Percentiles rank a stretch among this genome's conserved stretches.
Conservation (phyloP, 2,113 vertebrate genomes). For the Aptenodytes patagonicus region DNA sequence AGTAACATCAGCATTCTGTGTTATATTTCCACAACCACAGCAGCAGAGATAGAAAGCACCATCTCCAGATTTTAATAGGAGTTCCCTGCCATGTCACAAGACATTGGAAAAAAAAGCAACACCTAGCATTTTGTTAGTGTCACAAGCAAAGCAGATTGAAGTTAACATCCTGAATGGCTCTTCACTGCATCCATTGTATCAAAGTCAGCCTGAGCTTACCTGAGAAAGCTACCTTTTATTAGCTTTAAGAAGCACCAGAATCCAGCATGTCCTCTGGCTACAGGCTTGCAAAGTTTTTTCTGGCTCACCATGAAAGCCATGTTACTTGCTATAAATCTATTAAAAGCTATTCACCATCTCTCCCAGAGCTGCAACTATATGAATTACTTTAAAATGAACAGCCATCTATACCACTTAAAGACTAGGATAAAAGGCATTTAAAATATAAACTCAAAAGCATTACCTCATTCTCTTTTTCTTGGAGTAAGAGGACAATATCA, state of each 20-base stretch:
- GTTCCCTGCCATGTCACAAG: neutral
- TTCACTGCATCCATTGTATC: neutral
- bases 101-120: neutral
- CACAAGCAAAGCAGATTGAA: neutral
- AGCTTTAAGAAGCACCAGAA: neutral
- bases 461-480: slow-evolving; percentile 98
- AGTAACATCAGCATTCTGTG: neutral
- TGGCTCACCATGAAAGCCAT: neutral
- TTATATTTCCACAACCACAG: neutral
- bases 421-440: neutral
- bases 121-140: neutral
- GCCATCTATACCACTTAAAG: neutral
- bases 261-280: neutral
- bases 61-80: neutral
- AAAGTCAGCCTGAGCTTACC: neutral
- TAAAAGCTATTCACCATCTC: neutral
- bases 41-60: neutral
- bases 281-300: neutral
- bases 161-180: neutral
- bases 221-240: neutral
- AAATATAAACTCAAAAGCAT: neutral
- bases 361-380: neutral
- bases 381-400: neutral
- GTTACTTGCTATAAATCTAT: neutral
- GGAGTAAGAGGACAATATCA: slow-evolving; percentile 94